These are phyloP conservation scores for Myotis myotis DNA, from an alignment of 2,797 vertebrate species.

Conservation along the genomic window DNA sequence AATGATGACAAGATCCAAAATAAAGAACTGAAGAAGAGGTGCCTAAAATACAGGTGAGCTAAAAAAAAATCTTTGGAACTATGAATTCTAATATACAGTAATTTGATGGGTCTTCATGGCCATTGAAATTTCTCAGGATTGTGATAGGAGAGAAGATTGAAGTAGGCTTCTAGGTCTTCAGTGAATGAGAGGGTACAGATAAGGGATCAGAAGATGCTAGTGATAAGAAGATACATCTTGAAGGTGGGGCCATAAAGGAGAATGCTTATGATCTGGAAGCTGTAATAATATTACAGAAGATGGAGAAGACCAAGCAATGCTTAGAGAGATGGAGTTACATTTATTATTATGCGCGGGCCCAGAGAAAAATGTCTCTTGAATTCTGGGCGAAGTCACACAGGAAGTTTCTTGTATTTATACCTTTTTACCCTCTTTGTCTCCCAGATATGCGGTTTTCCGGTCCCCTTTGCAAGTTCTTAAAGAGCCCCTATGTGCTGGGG, in stretches of 20 bases:
- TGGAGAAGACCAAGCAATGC: no score
- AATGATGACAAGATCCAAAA: background rate
- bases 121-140: slow-evolving; percentile 7
- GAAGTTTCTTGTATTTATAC: no score
- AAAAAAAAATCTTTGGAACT: background rate
- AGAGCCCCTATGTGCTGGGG: no score
- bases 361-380: no score
- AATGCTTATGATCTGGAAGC: background rate
- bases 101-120: background rate
- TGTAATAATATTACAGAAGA: background rate
- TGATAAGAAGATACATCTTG: background rate
- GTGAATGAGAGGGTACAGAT: background rate
- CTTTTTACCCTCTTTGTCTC: no score
- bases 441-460: no score
- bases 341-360: no score
- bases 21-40: background rate
- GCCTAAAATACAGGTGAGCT: background rate
- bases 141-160: background rate
- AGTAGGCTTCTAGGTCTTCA: background rate
- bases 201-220: background rate
- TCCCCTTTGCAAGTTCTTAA: no score
- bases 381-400: no score
- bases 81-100: background rate
- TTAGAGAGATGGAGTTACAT: no score
- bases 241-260: background rate